A percentile compares a stretch with the other conserved stretches of the same genome.
Evolutionary conservation across 2,797 vertebrate genomes (phyloP).

Genomic region (Pseudochaenichthys georgianus): DNA sequence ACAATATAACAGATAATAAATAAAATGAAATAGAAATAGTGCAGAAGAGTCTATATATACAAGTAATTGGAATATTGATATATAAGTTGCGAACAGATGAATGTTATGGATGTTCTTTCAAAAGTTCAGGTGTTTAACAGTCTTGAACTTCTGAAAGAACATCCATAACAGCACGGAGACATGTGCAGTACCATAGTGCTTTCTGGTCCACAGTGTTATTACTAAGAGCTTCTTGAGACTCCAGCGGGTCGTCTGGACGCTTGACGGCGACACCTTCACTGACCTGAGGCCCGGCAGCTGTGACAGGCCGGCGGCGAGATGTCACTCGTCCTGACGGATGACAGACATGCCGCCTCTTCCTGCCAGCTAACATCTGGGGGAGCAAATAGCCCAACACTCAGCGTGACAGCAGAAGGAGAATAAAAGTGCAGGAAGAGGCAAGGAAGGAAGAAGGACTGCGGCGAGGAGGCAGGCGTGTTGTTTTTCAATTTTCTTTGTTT

Average conservation of each 20-base stretch:
- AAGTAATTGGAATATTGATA: too few relatives aligned
- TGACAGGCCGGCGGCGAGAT: slow-evolving; percentile 71
- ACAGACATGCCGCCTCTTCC: slow-evolving; percentile 68
- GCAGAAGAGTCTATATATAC: too few relatives aligned
- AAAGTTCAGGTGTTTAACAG: too few relatives aligned
- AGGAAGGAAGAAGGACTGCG: slow-evolving; percentile 18
- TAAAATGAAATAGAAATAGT: too few relatives aligned
- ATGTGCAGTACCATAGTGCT: too few relatives aligned
- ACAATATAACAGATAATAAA: too few relatives aligned
- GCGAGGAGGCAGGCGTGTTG: neutral
- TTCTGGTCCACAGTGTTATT: neutral
- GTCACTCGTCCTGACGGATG: slow-evolving; percentile 78
- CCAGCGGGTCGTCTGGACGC: neutral
- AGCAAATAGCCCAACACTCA: slow-evolving; percentile 60
- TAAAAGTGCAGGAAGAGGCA: slow-evolving; percentile 20
- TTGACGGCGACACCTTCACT: slow-evolving; percentile 49
- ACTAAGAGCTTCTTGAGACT: neutral
- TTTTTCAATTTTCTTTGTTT: slow-evolving; percentile 1
- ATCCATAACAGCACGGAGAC: too few relatives aligned
- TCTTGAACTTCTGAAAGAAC: too few relatives aligned
- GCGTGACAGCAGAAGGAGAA: slow-evolving; percentile 50
- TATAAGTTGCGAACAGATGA: too few relatives aligned
- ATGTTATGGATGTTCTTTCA: too few relatives aligned
- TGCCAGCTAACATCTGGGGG: slow-evolving; percentile 73
- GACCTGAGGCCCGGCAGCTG: slow-evolving; percentile 75